Percentiles rank a stretch among this genome's conserved stretches.
These are phyloP conservation scores for Chromobotia macracanthus DNA, from an alignment of 2,797 vertebrate species.

Conservation along the genomic window DNA sequence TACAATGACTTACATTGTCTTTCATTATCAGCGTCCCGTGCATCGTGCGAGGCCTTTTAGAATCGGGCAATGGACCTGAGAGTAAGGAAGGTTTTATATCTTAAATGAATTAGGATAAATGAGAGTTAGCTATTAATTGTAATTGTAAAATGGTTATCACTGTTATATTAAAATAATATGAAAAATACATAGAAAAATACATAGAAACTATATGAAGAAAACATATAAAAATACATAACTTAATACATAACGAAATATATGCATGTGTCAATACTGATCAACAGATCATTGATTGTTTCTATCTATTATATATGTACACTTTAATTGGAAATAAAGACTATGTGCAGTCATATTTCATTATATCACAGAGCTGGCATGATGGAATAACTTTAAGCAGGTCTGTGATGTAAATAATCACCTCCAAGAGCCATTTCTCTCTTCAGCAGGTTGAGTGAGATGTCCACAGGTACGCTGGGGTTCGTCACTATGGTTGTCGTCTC, in stretches of 20 bases:
- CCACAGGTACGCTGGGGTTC: slow-evolving; percentile 92
- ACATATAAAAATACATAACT: too few species aligned
- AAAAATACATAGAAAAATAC: too few species aligned
- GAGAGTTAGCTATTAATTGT: neutral
- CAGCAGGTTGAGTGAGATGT: slow-evolving; percentile 91
- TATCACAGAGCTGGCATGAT: neutral
- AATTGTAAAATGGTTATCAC: neutral
- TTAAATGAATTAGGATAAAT: neutral
- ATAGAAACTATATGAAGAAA: too few species aligned
- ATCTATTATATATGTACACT: neutral
- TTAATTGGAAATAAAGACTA: neutral
- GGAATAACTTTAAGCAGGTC: neutral
- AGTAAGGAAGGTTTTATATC: slow-evolving; percentile 1
- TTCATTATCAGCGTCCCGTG: slow-evolving; percentile 96
- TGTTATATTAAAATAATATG: neutral
- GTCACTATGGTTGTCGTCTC: slow-evolving; percentile 87
- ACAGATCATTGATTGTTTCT: neutral
- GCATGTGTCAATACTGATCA: neutral
- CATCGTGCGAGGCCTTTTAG: slow-evolving; percentile 91
- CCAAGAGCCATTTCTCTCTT: slow-evolving; percentile 91
- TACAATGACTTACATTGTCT: slow-evolving; percentile 83
- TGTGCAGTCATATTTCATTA: neutral
- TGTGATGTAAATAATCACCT: slow-evolving; percentile 67
- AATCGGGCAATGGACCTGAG: slow-evolving; percentile 85
- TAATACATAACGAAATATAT: neutral